phyloP scores from a whole-genome alignment of 2,113 vertebrate species.

The Cromileptes altivelis region DNA sequence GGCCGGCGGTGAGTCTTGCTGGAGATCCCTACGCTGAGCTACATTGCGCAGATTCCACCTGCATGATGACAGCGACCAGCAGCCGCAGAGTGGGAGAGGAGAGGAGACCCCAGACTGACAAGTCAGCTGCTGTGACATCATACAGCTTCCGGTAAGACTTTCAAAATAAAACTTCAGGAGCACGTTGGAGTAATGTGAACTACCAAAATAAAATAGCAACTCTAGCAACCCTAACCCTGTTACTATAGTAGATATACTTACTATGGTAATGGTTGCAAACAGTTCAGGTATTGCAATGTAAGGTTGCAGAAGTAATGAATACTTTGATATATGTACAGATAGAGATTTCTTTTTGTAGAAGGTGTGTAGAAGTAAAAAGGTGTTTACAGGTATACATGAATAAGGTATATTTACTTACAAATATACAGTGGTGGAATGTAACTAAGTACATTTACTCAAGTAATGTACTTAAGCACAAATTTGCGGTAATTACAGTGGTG shows the following conservation, averaged over 20 bases:
- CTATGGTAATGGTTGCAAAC: no score
- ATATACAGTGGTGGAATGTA: background rate
- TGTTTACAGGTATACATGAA: no score
- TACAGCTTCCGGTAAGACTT: background rate
- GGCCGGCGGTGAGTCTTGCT: slow-evolving; percentile 6
- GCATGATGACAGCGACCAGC: slow-evolving; percentile 81
- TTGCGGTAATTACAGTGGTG: no score
- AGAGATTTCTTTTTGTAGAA: no score
- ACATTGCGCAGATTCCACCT: slow-evolving; percentile 83
- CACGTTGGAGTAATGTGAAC: background rate
- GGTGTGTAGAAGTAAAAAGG: no score
- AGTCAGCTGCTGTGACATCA: fast-evolving
- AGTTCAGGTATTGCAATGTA: no score
- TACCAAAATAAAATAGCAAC: slow-evolving; percentile 51
- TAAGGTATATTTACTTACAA: no score
- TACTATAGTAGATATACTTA: no score
- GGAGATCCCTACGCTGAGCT: slow-evolving; percentile 30
- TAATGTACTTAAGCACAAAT: background rate
- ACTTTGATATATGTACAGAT: no score
- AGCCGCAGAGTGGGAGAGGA: slow-evolving; percentile 68
- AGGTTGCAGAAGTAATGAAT: no score
- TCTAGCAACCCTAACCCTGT: background rate
- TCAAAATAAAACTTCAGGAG: slow-evolving; percentile 53
- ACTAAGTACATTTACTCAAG: no score
- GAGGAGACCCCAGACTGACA: slow-evolving; percentile 34